Evolutionary conservation across 2,888 invertebrate genomes (phyloP).

Genomic region (Drosophila monieri): DNA sequence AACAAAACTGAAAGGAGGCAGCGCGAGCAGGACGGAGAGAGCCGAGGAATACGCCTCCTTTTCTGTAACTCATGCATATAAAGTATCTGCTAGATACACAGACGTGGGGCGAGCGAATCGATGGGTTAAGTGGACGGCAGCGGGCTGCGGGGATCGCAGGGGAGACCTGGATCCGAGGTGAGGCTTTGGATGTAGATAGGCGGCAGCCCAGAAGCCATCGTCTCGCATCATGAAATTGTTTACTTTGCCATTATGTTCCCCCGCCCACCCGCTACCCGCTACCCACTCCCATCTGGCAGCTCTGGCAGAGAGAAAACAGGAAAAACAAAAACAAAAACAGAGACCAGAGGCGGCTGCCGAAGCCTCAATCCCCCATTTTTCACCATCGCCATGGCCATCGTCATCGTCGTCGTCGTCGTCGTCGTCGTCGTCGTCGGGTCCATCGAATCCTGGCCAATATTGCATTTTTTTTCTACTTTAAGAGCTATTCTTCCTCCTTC

Average conservation of each 20-base stretch:
- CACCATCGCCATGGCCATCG: background rate
- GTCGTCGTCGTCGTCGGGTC: constrained; percentile 3
- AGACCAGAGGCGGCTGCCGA: constrained; percentile 24
- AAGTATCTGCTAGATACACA: constrained; percentile 78
- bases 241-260: constrained; percentile 67
- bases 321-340: constrained; percentile 9
- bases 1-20: constrained; percentile 21
- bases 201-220: constrained; percentile 48
- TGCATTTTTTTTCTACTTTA: background rate
- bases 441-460: constrained; percentile 36
- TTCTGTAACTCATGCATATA: constrained; percentile 78
- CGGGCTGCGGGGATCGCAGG: background rate
- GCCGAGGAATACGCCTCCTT: constrained; percentile 71
- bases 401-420: constrained; percentile 1
- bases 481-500: constrained; percentile 12
- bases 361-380: background rate
- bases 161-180: constrained; percentile 16
- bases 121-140: constrained; percentile 28
- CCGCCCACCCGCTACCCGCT: background rate
- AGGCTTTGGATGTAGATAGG: constrained; percentile 38
- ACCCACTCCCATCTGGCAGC: background rate
- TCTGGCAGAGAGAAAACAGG: background rate
- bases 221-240: constrained; percentile 61
- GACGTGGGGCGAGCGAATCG: constrained; percentile 46
- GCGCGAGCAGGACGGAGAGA: constrained; percentile 3